These are phyloP conservation scores for Dendrophyllia cribrosa DNA, from an alignment of 64 coral and sea anemone species.

Conservation along the genomic window DNA sequence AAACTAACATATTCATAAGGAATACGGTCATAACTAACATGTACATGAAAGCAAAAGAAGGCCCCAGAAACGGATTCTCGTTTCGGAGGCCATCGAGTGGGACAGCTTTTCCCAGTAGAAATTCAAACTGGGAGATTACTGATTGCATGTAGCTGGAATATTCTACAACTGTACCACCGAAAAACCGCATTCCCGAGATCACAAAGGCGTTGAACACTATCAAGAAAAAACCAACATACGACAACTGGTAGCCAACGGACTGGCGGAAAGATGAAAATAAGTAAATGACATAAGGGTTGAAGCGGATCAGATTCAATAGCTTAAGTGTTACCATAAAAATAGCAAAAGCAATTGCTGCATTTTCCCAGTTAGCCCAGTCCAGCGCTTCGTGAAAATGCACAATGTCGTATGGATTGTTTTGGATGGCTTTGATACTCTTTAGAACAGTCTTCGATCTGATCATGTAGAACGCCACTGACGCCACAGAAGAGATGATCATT, in stretches of 20 bases:
- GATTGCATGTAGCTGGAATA: slow-evolving; percentile 50
- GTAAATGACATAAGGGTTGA: slow-evolving; percentile 55
- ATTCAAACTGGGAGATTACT: slow-evolving; percentile 45
- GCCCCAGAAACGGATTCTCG: slow-evolving; percentile 37
- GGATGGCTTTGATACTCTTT: slow-evolving; percentile 17
- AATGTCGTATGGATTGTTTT: slow-evolving; percentile 64
- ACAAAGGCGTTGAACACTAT: slow-evolving; percentile 49
- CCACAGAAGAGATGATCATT: slow-evolving; percentile 30
- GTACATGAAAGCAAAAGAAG: slow-evolving; percentile 52
- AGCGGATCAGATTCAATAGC: slow-evolving; percentile 60
- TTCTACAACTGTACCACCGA: slow-evolving; percentile 49
- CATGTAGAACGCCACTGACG: slow-evolving; percentile 56
- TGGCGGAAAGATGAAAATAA: slow-evolving; percentile 42
- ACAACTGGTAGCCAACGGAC: slow-evolving; percentile 22
- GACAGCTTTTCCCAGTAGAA: slow-evolving; percentile 26
- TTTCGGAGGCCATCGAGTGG: slow-evolving; percentile 32
- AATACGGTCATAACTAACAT: slow-evolving; percentile 34
- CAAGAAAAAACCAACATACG: slow-evolving; percentile 36
- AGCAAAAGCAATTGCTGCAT: slow-evolving; percentile 43
- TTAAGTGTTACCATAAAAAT: slow-evolving; percentile 68
- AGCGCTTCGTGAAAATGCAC: slow-evolving; percentile 50
- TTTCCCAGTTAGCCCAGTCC: slow-evolving; percentile 49
- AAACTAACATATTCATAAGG: slow-evolving; percentile 71
- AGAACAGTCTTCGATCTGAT: slow-evolving; percentile 50
- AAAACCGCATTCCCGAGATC: slow-evolving; percentile 51